phyloP scores from a whole-genome alignment of 2,888 invertebrate genomes.

The Helicoverpa assulta region DNA sequence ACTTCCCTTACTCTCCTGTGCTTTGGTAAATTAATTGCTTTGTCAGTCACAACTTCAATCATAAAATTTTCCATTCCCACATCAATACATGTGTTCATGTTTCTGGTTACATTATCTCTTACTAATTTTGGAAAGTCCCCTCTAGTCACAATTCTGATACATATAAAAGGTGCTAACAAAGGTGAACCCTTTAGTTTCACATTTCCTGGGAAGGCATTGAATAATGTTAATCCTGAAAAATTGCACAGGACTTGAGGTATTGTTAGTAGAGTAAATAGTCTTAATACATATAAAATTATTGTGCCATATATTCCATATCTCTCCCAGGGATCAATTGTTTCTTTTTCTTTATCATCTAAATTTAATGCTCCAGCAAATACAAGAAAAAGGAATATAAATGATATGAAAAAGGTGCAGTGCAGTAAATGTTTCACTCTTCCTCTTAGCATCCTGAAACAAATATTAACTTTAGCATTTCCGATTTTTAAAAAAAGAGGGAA shows the following conservation, averaged over 20 bases:
- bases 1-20: slow-evolving; percentile 96
- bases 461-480: slow-evolving; percentile 1
- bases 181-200: slow-evolving; percentile 97
- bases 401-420: slow-evolving; percentile 94
- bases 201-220: slow-evolving; percentile 98
- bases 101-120: slow-evolving; percentile 95
- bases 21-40: slow-evolving; percentile 93
- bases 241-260: slow-evolving; percentile 97
- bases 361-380: slow-evolving; percentile 91
- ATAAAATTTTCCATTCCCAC: slow-evolving; percentile 98
- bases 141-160: slow-evolving; percentile 97
- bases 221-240: slow-evolving; percentile 95
- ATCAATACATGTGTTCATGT: slow-evolving; percentile 96
- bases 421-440: slow-evolving; percentile 94
- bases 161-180: slow-evolving; percentile 97
- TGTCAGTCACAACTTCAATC: slow-evolving; percentile 98
- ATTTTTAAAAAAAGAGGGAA: neutral
- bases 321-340: slow-evolving; percentile 94
- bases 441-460: slow-evolving; percentile 89
- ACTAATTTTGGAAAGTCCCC: slow-evolving; percentile 98
- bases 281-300: slow-evolving; percentile 93
- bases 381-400: slow-evolving; percentile 94
- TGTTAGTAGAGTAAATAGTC: slow-evolving; percentile 95
- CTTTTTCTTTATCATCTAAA: slow-evolving; percentile 89
- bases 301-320: slow-evolving; percentile 95